A percentile compares a stretch with the other conserved stretches of the same genome.
These are phyloP conservation scores for Hypomecis atomaria DNA, from an alignment of 2,888 invertebrate species.

Conservation along the genomic window DNA sequence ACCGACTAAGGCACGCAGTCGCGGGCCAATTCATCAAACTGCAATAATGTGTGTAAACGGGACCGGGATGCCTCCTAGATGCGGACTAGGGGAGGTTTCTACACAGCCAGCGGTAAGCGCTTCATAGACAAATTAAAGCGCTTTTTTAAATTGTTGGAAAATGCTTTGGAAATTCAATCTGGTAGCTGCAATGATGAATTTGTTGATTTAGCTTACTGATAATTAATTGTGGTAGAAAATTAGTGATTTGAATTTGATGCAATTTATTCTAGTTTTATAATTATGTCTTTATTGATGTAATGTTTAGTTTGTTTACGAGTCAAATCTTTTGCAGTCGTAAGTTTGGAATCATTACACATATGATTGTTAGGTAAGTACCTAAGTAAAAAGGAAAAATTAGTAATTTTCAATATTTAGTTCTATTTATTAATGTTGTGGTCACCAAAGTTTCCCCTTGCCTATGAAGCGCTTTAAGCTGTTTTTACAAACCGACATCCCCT, in stretches of 20 bases:
- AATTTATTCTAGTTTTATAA: no score
- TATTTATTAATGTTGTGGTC: neutral
- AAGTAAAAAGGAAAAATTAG: neutral
- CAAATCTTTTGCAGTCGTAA: neutral
- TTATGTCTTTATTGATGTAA: no score
- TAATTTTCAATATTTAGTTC: neutral
- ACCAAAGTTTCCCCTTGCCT: conserved; percentile 48
- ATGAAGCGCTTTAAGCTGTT: conserved; percentile 72
- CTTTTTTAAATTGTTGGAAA: conserved; percentile 5
- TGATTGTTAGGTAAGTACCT: no score
- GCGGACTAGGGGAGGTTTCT: conserved; percentile 62
- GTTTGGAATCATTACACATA: neutral
- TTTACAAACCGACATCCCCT: conserved; percentile 65
- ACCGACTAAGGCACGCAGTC: conserved; percentile 57
- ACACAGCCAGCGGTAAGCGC: conserved; percentile 59
- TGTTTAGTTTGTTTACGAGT: neutral
- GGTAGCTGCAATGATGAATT: no score
- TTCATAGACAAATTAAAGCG: conserved; percentile 53
- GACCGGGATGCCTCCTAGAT: conserved; percentile 66
- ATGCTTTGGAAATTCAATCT: no score
- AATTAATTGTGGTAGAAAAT: no score
- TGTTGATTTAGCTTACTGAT: no score
- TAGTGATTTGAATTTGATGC: no score
- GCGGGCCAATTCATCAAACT: conserved; percentile 74
- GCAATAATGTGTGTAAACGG: conserved; percentile 75